Percentiles rank a stretch among this genome's conserved stretches.
phyloP scores from a whole-genome alignment of 92 coral and sea anemone genomes.

The Siderastrea radians region DNA sequence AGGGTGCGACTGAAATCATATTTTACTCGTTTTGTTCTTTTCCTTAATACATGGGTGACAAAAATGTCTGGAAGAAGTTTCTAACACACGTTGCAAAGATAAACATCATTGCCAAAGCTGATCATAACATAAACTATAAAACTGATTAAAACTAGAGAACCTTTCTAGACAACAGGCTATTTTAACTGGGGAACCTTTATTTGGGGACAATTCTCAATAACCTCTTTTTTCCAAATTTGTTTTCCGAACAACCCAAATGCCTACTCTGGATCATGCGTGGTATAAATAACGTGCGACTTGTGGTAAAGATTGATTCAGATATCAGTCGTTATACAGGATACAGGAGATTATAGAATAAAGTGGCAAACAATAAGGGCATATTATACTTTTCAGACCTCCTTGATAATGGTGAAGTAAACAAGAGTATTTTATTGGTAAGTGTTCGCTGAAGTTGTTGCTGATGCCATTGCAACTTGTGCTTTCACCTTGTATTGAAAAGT shows the following conservation, averaged over 20 bases:
- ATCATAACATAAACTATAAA: background rate
- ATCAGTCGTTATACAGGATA: background rate
- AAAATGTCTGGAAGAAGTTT: background rate
- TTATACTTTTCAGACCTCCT: background rate
- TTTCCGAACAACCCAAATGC: background rate
- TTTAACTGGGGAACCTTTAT: background rate
- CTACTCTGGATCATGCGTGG: background rate
- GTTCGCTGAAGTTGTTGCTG: background rate
- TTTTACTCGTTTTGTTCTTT: background rate
- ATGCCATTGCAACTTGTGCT: background rate
- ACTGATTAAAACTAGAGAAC: background rate
- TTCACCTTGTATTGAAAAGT: no score
- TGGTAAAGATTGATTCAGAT: background rate
- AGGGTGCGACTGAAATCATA: background rate
- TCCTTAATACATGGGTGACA: background rate
- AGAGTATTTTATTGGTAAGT: background rate
- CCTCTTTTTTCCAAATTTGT: background rate
- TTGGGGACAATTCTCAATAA: background rate
- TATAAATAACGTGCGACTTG: background rate
- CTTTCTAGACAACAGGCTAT: background rate
- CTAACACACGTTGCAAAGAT: background rate
- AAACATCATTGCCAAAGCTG: constrained; percentile 1
- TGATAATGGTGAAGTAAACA: background rate
- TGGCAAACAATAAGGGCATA: background rate
- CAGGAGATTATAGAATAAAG: background rate